A percentile compares a stretch with the other conserved stretches of the same genome.
Conservation (phyloP, 2,113 vertebrate genomes). For the Barnardius zonarius region DNA sequence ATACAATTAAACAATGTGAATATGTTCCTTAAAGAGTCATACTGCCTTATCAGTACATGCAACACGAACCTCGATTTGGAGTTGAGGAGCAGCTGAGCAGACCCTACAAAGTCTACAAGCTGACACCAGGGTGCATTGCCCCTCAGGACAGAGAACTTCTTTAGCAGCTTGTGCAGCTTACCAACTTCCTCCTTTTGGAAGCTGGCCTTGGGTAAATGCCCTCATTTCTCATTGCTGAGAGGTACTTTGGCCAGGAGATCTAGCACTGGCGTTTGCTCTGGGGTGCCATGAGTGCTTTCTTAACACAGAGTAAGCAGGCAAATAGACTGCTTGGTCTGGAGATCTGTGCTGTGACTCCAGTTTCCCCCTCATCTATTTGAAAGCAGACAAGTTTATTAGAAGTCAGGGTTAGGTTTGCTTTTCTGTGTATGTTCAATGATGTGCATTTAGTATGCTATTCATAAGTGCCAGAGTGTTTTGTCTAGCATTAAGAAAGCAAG, state of each 20-base stretch:
- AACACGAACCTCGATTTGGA: background rate
- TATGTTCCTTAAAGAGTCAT: background rate
- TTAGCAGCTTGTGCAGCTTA: background rate
- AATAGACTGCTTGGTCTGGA: background rate
- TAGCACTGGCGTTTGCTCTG: background rate
- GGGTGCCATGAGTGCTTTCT: background rate
- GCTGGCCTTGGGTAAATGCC: background rate
- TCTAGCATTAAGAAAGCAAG: slow-evolving; percentile 1
- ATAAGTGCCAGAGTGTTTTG: background rate
- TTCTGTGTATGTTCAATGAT: background rate
- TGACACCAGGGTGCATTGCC: background rate
- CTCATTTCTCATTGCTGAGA: background rate
- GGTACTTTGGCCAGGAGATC: background rate
- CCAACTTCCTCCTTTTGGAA: background rate
- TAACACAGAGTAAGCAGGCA: background rate
- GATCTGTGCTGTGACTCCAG: background rate
- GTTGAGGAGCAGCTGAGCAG: background rate
- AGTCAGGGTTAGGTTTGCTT: background rate
- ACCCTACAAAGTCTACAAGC: background rate
- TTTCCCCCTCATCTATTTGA: background rate
- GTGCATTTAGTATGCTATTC: background rate
- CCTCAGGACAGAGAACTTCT: background rate
- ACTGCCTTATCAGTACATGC: background rate
- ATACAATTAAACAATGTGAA: background rate
- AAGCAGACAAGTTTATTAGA: background rate